Percentiles rank a stretch among this genome's conserved stretches.
Conservation (phyloP, 2,113 vertebrate species). For the Carollia perspicillata region DNA sequence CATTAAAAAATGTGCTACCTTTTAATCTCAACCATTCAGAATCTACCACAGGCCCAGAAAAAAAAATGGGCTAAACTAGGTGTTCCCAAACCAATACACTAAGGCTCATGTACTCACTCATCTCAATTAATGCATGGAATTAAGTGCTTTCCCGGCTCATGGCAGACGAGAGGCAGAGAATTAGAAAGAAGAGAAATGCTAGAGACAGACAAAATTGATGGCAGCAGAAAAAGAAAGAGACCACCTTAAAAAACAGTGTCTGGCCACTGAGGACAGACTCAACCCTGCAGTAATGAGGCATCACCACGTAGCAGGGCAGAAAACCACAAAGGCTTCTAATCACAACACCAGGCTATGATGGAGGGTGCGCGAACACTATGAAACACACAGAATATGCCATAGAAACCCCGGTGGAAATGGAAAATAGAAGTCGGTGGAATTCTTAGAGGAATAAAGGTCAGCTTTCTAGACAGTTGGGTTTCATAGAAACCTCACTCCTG, state of each 20-base stretch:
- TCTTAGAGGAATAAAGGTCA: neutral
- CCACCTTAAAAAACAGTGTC: neutral
- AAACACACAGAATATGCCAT: neutral
- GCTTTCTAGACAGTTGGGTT: neutral
- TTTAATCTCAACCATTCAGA: neutral
- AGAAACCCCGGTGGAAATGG: neutral
- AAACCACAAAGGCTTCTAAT: neutral
- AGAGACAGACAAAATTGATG: neutral
- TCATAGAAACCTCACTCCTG: neutral
- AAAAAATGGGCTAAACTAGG: neutral
- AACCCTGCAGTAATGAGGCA: too few relatives aligned
- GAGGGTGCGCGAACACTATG: fast-evolving
- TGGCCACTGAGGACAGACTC: neutral
- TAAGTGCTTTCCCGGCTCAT: neutral
- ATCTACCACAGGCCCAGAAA: neutral
- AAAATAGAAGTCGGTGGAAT: neutral
- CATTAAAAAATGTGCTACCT: neutral
- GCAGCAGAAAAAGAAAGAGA: neutral
- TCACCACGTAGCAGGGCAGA: neutral
- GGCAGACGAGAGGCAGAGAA: neutral
- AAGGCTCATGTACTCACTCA: neutral
- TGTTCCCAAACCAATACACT: neutral
- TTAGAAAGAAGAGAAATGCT: neutral
- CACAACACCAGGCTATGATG: fast-evolving
- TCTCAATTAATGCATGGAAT: neutral